phyloP scores from a whole-genome alignment of 2,888 invertebrate species.

The Amblyjoppa proteus region DNA sequence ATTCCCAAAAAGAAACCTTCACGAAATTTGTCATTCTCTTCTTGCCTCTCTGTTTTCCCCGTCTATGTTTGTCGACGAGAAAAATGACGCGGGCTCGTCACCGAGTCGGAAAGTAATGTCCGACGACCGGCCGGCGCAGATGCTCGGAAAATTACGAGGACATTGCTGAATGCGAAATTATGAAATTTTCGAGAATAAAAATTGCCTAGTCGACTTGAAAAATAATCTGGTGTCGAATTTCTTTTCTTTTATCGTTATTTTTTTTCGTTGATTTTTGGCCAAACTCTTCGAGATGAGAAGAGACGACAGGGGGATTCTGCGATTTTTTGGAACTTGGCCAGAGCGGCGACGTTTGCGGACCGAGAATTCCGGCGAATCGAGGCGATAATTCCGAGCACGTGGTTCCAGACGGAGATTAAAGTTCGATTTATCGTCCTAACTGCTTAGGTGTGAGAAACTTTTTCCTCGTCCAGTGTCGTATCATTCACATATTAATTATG shows the following conservation, averaged over 20 bases:
- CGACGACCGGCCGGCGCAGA: no score
- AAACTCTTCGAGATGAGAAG: constrained; percentile 41
- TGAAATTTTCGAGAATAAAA: constrained; percentile 2
- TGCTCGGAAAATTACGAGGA: neutral
- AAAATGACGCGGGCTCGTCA: neutral
- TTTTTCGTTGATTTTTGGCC: neutral
- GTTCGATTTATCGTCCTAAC: neutral
- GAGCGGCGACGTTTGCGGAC: neutral
- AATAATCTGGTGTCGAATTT: neutral
- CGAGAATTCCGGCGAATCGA: constrained; percentile 8
- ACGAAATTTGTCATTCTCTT: neutral
- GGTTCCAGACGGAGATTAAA: neutral
- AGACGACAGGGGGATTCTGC: constrained; percentile 33
- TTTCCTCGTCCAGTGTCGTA: neutral
- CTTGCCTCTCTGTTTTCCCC: neutral
- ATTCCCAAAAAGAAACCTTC: no score
- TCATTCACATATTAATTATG: neutral
- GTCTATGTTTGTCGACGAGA: neutral
- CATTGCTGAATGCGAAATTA: neutral
- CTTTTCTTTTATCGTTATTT: neutral
- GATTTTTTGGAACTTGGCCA: constrained; percentile 55
- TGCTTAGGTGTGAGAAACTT: neutral
- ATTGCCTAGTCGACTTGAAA: neutral
- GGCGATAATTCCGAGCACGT: constrained; percentile 21
- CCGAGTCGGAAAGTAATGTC: neutral